Conservation (phyloP, 2,113 vertebrate genomes). For the Panthera uncia region DNA sequence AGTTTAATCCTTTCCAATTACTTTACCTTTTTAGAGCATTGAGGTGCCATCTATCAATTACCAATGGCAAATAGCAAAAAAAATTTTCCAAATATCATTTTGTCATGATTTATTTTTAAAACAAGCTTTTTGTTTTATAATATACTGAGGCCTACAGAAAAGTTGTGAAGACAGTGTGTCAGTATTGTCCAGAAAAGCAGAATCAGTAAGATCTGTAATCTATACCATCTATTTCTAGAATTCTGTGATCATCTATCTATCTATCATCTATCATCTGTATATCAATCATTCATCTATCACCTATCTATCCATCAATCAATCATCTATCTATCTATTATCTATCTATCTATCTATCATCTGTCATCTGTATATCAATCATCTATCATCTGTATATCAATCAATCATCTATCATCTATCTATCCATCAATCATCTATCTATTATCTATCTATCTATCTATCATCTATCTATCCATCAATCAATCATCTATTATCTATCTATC, state of each 20-base stretch:
- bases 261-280: background rate
- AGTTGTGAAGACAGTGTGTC: background rate
- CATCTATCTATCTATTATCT: background rate
- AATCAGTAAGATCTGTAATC: background rate
- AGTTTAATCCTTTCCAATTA: background rate
- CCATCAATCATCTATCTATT: too few relatives aligned
- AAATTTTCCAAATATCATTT: background rate
- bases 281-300: too few relatives aligned
- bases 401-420: too few relatives aligned
- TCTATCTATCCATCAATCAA: too few relatives aligned
- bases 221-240: background rate
- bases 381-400: too few relatives aligned
- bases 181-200: background rate
- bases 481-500: too few relatives aligned
- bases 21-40: background rate
- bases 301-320: too few relatives aligned
- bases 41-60: background rate
- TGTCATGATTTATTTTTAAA: background rate
- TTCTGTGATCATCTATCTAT: background rate
- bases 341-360: background rate
- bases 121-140: background rate
- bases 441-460: too few relatives aligned
- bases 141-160: background rate
- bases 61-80: background rate
- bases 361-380: too few relatives aligned